Percentiles rank a stretch among this genome's conserved stretches.
These are phyloP conservation scores for Stercorarius parasiticus DNA, from an alignment of 2,113 vertebrate genomes.

Conservation along the genomic window DNA sequence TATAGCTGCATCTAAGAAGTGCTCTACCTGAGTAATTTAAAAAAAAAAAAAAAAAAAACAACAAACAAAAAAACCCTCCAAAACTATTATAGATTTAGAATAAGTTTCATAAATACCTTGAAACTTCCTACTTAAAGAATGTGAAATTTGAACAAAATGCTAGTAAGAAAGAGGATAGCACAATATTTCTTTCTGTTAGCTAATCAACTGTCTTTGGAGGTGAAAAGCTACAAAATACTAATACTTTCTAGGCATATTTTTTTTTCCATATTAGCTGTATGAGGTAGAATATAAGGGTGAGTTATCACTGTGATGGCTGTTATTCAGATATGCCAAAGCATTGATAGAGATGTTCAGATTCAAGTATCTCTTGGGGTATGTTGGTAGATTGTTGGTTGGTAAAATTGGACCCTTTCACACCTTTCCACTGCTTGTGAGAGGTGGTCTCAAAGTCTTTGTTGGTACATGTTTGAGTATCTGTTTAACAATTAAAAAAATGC, in stretches of 20 bases:
- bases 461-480: neutral
- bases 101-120: neutral
- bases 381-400: neutral
- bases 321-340: neutral
- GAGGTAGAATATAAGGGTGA: neutral
- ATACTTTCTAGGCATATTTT: neutral
- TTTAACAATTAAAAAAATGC: neutral
- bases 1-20: neutral
- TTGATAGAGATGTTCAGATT: neutral
- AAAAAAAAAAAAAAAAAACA: neutral
- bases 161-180: neutral
- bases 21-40: neutral
- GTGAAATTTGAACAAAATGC: neutral
- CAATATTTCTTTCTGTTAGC: neutral
- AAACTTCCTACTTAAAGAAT: neutral
- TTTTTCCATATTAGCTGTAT: neutral
- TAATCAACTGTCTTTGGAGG: neutral
- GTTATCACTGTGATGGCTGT: neutral
- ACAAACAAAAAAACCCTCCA: neutral
- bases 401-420: neutral
- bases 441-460: neutral
- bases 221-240: neutral
- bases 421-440: neutral
- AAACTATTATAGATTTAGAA: neutral
- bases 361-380: neutral